These are phyloP conservation scores for Smittia sp. DNA, from an alignment of 2,888 invertebrate species.

Conservation along the genomic window DNA sequence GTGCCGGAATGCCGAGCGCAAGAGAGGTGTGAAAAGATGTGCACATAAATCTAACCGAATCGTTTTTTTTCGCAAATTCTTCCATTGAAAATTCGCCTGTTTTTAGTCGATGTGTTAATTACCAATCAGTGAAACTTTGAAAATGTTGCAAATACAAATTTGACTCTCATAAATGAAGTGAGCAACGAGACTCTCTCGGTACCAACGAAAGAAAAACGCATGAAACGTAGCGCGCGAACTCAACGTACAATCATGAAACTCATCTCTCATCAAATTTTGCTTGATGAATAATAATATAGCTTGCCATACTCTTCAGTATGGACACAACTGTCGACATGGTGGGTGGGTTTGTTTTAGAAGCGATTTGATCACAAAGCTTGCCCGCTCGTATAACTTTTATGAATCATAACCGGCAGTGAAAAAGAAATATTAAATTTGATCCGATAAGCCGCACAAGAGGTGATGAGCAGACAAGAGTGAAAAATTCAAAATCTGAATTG, in stretches of 20 bases:
- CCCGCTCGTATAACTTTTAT: neutral
- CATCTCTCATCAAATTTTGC: neutral
- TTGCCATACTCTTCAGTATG: neutral
- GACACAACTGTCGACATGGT: neutral
- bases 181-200: no score
- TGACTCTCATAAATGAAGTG: no score
- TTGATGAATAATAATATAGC: no score
- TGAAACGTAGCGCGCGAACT: no score
- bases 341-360: neutral
- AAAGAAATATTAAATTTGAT: slow-evolving; percentile 24
- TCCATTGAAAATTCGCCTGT: no score
- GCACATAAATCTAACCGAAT: neutral
- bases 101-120: slow-evolving; percentile 7
- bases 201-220: no score
- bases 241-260: neutral
- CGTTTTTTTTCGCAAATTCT: no score
- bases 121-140: neutral
- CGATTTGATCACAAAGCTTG: neutral
- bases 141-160: neutral
- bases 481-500: neutral
- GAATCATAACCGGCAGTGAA: slow-evolving; percentile 15
- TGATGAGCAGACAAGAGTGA: neutral
- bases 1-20: neutral
- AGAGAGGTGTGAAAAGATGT: neutral
- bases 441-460: neutral